These are phyloP conservation scores for Myiothlypis coronata DNA, from an alignment of 2,797 vertebrate species.

Conservation along the genomic window DNA sequence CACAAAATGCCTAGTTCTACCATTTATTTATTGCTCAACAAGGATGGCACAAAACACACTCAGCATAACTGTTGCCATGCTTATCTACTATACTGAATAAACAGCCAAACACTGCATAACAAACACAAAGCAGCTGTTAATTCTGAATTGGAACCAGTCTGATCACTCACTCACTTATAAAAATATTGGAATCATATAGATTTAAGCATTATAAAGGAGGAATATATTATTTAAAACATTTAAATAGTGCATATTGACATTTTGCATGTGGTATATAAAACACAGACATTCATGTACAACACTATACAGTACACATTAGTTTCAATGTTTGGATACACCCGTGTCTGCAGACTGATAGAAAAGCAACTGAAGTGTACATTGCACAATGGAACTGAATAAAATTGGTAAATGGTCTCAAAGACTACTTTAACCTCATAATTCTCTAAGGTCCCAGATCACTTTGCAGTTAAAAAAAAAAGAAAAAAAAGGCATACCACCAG, in stretches of 20 bases:
- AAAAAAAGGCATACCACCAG: slow-evolving; percentile 63
- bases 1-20: slow-evolving; percentile 75
- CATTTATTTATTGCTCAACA: slow-evolving; percentile 85
- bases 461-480: slow-evolving; percentile 36
- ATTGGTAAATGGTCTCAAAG: slow-evolving; percentile 73
- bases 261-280: slow-evolving; percentile 82
- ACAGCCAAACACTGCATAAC: slow-evolving; percentile 75
- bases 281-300: slow-evolving; percentile 81
- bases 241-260: slow-evolving; percentile 84
- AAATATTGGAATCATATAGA: slow-evolving; percentile 85
- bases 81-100: slow-evolving; percentile 81
- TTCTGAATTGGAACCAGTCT: slow-evolving; percentile 80
- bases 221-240: slow-evolving; percentile 86
- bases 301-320: slow-evolving; percentile 80
- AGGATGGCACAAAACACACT: slow-evolving; percentile 87
- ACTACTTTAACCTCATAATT: slow-evolving; percentile 85
- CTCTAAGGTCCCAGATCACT: slow-evolving; percentile 71
- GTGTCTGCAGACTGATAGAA: slow-evolving; percentile 70
- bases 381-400: slow-evolving; percentile 74
- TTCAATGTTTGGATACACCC: slow-evolving; percentile 75
- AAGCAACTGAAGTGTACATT: slow-evolving; percentile 74
- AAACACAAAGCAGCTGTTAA: slow-evolving; percentile 81
- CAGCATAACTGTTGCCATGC: slow-evolving; percentile 84
- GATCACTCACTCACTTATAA: slow-evolving; percentile 83
- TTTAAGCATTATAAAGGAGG: slow-evolving; percentile 83